Percentiles rank a stretch among this genome's conserved stretches.
These are phyloP conservation scores for Anser brachyrhynchus DNA, from an alignment of 2,113 vertebrate genomes.

Conservation along the genomic window DNA sequence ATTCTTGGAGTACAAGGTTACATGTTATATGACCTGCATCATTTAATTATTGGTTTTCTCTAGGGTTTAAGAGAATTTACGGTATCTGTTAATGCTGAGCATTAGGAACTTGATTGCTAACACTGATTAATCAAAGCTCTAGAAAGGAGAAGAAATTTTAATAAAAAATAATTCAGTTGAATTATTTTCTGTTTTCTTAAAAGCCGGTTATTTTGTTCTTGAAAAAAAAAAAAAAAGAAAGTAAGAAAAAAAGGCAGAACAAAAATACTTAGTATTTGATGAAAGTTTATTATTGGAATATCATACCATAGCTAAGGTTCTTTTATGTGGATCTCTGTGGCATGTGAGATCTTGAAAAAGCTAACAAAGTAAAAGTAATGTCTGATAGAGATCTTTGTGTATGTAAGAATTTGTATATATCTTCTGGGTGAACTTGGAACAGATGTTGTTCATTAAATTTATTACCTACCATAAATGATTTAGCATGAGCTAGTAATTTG, in stretches of 20 bases:
- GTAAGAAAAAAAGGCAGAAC: not conserved
- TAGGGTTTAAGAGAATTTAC: not conserved
- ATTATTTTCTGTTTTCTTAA: not conserved
- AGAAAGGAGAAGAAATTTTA: not conserved
- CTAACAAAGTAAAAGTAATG: not conserved
- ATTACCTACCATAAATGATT: slow-evolving; percentile 47
- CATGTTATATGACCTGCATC: not conserved
- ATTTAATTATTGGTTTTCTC: not conserved
- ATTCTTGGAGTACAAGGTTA: not conserved
- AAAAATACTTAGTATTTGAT: not conserved
- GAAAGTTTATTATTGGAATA: not conserved
- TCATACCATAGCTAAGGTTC: not conserved
- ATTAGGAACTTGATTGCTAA: not conserved
- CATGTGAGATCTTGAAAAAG: slow-evolving; percentile 55
- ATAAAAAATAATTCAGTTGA: not conserved
- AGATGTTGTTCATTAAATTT: slow-evolving; percentile 57
- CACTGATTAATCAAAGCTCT: not conserved
- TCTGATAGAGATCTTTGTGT: slow-evolving; percentile 40
- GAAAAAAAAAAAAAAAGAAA: not conserved
- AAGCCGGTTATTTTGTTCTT: not conserved
- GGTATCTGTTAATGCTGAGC: not conserved
- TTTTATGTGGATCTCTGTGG: slow-evolving; percentile 35
- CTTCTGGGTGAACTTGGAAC: slow-evolving; percentile 41
- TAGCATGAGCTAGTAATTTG: not conserved
- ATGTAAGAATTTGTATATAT: slow-evolving; percentile 34